phyloP scores from a whole-genome alignment of 2,113 vertebrate species.

The Rhea americana region DNA sequence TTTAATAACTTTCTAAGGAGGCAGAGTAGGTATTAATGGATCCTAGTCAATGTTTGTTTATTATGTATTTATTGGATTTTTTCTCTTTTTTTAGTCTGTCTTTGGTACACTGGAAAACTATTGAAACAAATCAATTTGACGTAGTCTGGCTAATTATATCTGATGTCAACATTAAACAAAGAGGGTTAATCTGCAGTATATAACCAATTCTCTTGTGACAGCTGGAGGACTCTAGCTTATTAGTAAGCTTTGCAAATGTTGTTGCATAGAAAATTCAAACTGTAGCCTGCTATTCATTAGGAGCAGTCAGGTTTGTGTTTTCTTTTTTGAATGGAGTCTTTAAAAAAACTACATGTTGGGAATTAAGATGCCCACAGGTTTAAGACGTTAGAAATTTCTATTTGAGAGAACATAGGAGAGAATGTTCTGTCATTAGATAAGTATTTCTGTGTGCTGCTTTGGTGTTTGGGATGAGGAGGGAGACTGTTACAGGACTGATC shows the following conservation, averaged over 20 bases:
- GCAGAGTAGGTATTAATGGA: neutral
- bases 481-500: neutral
- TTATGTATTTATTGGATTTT: rapidly evolving
- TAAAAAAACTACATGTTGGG: neutral
- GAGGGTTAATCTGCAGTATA: neutral
- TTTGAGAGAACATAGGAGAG: neutral
- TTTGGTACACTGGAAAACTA: neutral
- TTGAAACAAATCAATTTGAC: neutral
- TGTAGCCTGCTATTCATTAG: neutral
- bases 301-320: neutral
- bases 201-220: neutral
- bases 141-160: neutral
- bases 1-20: neutral
- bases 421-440: neutral
- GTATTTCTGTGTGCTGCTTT: neutral
- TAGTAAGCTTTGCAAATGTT: neutral
- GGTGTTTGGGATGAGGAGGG: neutral
- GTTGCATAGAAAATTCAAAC: neutral
- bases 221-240: neutral
- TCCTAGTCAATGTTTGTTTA: neutral
- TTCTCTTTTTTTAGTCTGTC: neutral
- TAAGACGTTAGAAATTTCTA: neutral
- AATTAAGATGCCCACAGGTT: neutral
- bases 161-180: neutral
- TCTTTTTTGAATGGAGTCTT: neutral